phyloP scores from a whole-genome alignment of 2,888 invertebrate genomes.

The Ophioninae sp. region DNA sequence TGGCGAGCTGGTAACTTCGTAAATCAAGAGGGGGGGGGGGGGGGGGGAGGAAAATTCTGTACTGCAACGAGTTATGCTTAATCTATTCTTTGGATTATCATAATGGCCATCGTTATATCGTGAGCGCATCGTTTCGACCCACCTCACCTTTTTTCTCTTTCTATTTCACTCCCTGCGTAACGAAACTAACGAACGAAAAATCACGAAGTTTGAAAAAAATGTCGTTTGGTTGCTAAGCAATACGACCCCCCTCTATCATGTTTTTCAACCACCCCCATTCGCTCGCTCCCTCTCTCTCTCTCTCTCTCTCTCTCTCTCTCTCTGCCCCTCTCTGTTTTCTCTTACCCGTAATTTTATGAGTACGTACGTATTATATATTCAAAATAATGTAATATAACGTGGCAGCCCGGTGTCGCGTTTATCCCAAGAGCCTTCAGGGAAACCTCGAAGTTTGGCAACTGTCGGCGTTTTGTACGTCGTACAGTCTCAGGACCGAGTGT shows the following conservation, averaged over 20 bases:
- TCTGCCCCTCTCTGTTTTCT: too few species aligned
- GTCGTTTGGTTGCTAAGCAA: background rate
- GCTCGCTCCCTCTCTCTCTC: slow-evolving; percentile 9
- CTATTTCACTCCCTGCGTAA: background rate
- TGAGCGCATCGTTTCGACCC: slow-evolving; percentile 63
- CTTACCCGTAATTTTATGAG: slow-evolving; percentile 62
- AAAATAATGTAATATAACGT: slow-evolving; percentile 72
- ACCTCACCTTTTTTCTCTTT: slow-evolving; percentile 5
- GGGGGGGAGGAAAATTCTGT: too few species aligned
- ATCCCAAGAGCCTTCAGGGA: slow-evolving; percentile 65
- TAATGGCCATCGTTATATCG: slow-evolving; percentile 79
- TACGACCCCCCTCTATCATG: slow-evolving; percentile 1
- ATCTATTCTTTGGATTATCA: slow-evolving; percentile 80
- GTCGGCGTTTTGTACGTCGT: slow-evolving; percentile 61
- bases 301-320: slow-evolving; percentile 34
- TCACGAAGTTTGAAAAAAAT: slow-evolving; percentile 24
- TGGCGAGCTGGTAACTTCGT: too few species aligned
- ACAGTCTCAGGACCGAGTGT: slow-evolving; percentile 36
- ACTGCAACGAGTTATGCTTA: slow-evolving; percentile 76
- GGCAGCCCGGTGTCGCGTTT: slow-evolving; percentile 57
- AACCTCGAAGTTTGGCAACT: slow-evolving; percentile 64
- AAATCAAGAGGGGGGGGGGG: too few species aligned
- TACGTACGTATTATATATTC: slow-evolving; percentile 69
- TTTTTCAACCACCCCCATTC: background rate
- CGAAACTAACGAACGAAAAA: slow-evolving; percentile 45